These are phyloP conservation scores for Tetheella fluctuosa DNA, from an alignment of 2,888 invertebrate species.

Conservation along the genomic window DNA sequence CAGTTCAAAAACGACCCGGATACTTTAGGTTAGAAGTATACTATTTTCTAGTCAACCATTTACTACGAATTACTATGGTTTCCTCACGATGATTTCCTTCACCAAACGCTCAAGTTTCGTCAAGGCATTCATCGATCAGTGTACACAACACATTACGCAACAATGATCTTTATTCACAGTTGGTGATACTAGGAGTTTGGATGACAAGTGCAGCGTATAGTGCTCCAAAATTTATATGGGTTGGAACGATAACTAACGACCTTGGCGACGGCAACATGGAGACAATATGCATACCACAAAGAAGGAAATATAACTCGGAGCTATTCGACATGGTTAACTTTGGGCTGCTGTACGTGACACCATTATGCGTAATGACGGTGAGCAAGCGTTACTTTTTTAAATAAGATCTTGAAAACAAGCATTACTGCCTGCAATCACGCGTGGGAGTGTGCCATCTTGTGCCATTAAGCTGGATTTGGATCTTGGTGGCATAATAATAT, in stretches of 20 bases:
- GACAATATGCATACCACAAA: conserved; percentile 89
- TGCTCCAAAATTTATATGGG: conserved; percentile 92
- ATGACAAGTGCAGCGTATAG: conserved; percentile 92
- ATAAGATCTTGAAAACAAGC: neutral
- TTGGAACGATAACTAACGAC: conserved; percentile 88
- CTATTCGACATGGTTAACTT: conserved; percentile 92
- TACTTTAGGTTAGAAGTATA: too few species aligned
- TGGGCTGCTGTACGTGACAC: conserved; percentile 91
- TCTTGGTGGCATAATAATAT: neutral
- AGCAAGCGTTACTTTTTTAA: conserved; percentile 50
- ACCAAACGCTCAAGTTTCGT: too few species aligned
- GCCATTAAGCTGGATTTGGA: too few species aligned
- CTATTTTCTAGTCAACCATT: too few species aligned
- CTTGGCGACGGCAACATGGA: conserved; percentile 85
- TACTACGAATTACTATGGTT: too few species aligned
- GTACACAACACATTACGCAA: neutral
- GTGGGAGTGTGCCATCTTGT: too few species aligned
- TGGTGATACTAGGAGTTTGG: conserved; percentile 92
- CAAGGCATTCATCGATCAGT: too few species aligned
- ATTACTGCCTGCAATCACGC: too few species aligned
- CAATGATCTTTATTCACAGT: conserved; percentile 68
- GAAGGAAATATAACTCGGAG: conserved; percentile 91
- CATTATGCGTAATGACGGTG: conserved; percentile 91
- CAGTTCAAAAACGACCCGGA: too few species aligned
- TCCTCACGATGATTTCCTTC: too few species aligned